Evolutionary conservation across 1,140 invertebrate species (phyloP).

Genomic region (Anastrepha ludens): DNA sequence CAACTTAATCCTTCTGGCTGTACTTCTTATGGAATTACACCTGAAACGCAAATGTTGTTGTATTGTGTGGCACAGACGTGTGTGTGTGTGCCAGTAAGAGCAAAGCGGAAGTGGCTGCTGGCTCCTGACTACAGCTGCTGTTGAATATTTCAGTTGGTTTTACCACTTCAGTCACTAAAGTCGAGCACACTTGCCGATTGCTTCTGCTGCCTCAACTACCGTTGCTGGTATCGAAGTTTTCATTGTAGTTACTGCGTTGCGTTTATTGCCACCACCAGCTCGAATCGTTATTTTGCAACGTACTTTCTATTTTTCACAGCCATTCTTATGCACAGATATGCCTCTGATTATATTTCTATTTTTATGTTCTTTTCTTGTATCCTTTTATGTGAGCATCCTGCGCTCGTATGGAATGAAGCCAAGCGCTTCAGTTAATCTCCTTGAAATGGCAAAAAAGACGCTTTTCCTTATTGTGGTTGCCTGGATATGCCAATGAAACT

Average conservation of each 20-base stretch:
- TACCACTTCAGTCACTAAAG: conserved; percentile 26
- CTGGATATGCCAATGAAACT: not conserved
- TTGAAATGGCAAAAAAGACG: not conserved
- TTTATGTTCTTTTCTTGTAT: not conserved
- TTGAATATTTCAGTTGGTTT: conserved; percentile 33
- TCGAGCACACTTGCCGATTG: not conserved
- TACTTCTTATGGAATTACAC: not conserved
- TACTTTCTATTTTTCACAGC: not conserved
- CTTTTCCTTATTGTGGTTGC: not conserved
- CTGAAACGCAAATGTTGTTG: not conserved
- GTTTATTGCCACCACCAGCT: not conserved
- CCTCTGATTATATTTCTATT: not conserved
- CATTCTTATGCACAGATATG: not conserved
- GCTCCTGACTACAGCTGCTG: not conserved
- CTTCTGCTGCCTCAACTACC: not conserved
- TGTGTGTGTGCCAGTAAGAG: not conserved
- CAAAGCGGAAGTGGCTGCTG: not conserved
- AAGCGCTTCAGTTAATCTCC: not conserved
- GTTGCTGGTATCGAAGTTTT: not conserved
- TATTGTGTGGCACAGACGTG: not conserved
- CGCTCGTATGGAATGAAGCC: not conserved
- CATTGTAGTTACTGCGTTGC: not conserved
- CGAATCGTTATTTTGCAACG: not conserved
- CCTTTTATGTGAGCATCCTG: not conserved
- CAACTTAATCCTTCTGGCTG: conserved; percentile 2